Evolutionary conservation across 2,888 invertebrate genomes (phyloP).

Genomic region (Ichneumon xanthorius): DNA sequence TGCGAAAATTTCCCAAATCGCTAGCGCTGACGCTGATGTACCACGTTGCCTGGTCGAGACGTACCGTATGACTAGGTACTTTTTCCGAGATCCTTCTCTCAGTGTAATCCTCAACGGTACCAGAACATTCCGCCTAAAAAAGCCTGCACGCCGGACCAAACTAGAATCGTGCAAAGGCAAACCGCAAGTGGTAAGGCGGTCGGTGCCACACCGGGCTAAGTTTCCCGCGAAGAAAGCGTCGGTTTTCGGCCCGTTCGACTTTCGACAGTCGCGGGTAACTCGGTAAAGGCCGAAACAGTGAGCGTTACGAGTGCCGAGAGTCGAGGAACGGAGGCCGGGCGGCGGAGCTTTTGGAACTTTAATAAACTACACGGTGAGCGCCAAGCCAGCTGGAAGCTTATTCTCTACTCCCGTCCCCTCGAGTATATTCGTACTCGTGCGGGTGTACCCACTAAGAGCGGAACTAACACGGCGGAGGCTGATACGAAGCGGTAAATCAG

Average conservation of each 20-base stretch:
- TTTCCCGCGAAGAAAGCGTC: constrained; percentile 15
- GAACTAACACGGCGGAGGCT: constrained; percentile 60
- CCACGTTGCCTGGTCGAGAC: too few relatives aligned
- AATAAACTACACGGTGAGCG: constrained; percentile 68
- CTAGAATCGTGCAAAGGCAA: background rate
- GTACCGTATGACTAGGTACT: too few relatives aligned
- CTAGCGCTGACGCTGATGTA: too few relatives aligned
- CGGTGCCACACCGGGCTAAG: background rate
- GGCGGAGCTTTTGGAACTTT: constrained; percentile 70
- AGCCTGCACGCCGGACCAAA: too few relatives aligned
- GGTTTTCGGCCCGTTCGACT: constrained; percentile 66
- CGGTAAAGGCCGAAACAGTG: constrained; percentile 65
- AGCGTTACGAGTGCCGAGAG: constrained; percentile 12
- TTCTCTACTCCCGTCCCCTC: constrained; percentile 1
- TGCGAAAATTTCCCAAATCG: too few relatives aligned
- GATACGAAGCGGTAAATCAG: constrained; percentile 76
- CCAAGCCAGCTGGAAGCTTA: constrained; percentile 2
- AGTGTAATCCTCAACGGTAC: too few relatives aligned
- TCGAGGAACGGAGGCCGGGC: constrained; percentile 8
- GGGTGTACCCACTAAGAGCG: background rate
- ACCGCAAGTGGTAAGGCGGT: background rate
- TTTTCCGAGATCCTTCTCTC: too few relatives aligned
- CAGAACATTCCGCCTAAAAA: background rate
- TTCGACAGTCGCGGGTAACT: constrained; percentile 72
- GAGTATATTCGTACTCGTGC: background rate